Percentiles rank a stretch among this genome's conserved stretches.
Conservation (phyloP, 2,888 invertebrate genomes). For the Stratiomys singularior region DNA sequence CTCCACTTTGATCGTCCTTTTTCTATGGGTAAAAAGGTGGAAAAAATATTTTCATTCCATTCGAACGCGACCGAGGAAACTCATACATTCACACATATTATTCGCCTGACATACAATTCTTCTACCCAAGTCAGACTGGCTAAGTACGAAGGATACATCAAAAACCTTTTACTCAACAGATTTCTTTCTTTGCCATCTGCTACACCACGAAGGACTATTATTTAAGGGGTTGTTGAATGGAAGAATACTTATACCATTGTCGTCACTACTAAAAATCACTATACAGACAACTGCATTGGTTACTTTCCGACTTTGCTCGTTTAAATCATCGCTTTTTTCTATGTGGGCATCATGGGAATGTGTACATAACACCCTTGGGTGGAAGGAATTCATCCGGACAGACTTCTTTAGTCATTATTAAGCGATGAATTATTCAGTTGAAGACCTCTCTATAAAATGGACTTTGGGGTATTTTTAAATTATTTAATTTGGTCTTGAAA, state of each 20-base stretch:
- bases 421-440: slow-evolving; percentile 22
- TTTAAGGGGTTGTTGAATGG: slow-evolving; percentile 11
- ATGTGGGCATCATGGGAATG: not conserved
- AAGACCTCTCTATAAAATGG: slow-evolving; percentile 10
- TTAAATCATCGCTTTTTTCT: not conserved
- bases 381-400: not conserved
- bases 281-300: not conserved
- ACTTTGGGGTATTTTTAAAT: not conserved
- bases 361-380: not conserved
- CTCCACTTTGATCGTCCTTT: no score
- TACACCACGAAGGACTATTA: not conserved
- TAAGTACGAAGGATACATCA: slow-evolving; percentile 21
- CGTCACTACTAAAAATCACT: not conserved
- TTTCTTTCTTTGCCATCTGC: not conserved
- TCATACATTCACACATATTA: not conserved
- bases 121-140: not conserved
- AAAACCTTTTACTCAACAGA: slow-evolving; percentile 33
- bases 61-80: not conserved
- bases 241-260: slow-evolving; percentile 7
- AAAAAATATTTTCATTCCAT: not conserved
- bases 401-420: not conserved
- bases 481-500: not conserved
- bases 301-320: slow-evolving; percentile 14
- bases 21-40: not conserved
- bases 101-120: not conserved